phyloP scores from a whole-genome alignment of 2,888 invertebrate genomes.

The Polydrusus cervinus region DNA sequence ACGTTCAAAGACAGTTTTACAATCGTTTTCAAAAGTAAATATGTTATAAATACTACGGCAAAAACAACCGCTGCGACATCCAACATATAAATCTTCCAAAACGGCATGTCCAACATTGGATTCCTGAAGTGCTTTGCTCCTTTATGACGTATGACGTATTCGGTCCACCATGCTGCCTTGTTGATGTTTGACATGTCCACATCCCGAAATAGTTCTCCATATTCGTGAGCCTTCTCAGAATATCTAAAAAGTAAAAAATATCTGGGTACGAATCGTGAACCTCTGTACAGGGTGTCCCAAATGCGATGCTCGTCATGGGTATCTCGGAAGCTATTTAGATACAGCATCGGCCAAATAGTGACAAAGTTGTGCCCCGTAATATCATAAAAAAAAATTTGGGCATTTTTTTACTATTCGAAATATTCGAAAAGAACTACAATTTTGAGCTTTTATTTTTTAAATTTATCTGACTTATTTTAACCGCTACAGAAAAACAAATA shows the following conservation, averaged over 20 bases:
- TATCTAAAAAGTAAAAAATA: conserved; percentile 55
- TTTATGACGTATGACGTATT: conserved; percentile 60
- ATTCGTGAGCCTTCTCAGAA: conserved; percentile 52
- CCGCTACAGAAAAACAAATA: too few relatives aligned
- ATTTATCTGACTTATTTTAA: too few relatives aligned
- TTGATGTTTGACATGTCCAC: conserved; percentile 56
- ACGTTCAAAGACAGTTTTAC: not conserved
- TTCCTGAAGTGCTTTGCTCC: conserved; percentile 58
- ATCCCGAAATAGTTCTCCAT: conserved; percentile 57
- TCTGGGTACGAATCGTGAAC: too few relatives aligned
- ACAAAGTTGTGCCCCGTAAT: too few relatives aligned
- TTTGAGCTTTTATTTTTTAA: too few relatives aligned
- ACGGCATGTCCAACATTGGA: conserved; percentile 55
- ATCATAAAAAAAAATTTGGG: too few relatives aligned
- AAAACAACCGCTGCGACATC: conserved; percentile 54
- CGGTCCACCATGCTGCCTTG: conserved; percentile 61
- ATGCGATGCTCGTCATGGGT: too few relatives aligned
- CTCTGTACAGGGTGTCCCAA: too few relatives aligned
- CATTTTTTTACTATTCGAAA: too few relatives aligned
- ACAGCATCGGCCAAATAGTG: too few relatives aligned
- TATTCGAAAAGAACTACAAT: too few relatives aligned
- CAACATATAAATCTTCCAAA: conserved; percentile 57
- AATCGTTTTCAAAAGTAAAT: conserved; percentile 17
- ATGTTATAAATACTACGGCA: not conserved
- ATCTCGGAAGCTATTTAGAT: too few relatives aligned